phyloP scores from a whole-genome alignment of 2,113 vertebrate species.

The Rattus rattus region DNA sequence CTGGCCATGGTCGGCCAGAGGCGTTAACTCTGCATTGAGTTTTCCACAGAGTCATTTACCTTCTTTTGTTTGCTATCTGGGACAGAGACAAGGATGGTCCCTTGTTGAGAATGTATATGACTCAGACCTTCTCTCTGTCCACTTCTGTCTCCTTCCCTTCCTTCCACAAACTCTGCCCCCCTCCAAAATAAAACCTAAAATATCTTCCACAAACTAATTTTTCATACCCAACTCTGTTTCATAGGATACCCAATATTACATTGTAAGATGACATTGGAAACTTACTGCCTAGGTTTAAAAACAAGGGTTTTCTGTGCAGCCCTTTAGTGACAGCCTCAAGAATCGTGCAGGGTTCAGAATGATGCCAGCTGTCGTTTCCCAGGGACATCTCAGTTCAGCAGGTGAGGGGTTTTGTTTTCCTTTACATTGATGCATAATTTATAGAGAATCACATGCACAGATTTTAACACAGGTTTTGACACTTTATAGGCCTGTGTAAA shows the following conservation, averaged over 20 bases:
- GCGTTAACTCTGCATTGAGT: not conserved
- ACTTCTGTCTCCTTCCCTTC: not conserved
- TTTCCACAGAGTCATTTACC: not conserved
- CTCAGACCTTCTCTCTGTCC: not conserved
- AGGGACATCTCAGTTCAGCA: not conserved
- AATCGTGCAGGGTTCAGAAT: not conserved
- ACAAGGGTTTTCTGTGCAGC: not conserved
- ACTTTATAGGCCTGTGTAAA: conserved; percentile 10
- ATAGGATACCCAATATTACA: not conserved
- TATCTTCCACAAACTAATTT: not conserved
- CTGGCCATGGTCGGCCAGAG: not conserved
- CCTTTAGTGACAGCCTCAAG: not conserved
- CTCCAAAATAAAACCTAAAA: not conserved
- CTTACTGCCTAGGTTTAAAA: not conserved
- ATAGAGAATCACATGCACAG: not conserved
- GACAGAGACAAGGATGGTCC: no score
- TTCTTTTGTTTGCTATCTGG: not conserved
- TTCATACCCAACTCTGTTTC: not conserved
- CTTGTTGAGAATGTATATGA: not conserved
- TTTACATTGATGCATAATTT: conserved; percentile 46
- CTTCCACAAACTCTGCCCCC: not conserved
- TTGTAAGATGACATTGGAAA: not conserved
- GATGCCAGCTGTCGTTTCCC: not conserved
- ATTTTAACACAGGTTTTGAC: conserved; percentile 15
- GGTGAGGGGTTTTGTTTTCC: conserved; percentile 29